Evolutionary conservation across 2,113 vertebrate species (phyloP).

Genomic region (Paraplagusia blochii): DNA sequence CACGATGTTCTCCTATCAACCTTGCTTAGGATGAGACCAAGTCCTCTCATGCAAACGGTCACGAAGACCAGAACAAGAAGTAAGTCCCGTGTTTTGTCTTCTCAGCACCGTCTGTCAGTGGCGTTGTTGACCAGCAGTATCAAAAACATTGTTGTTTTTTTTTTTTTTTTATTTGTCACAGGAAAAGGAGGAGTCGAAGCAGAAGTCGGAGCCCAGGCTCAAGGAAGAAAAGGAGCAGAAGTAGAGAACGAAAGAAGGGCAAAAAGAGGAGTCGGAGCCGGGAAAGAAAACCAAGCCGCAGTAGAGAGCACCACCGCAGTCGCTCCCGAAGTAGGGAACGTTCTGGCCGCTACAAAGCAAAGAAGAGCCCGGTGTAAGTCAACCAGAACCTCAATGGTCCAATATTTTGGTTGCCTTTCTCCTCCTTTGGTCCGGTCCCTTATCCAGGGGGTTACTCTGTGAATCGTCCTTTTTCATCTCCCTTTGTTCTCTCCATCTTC

Average conservation of each 20-base stretch:
- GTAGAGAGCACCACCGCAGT: slow-evolving; percentile 88
- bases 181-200: slow-evolving; percentile 92
- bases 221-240: slow-evolving; percentile 85
- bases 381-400: no score
- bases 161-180: slow-evolving; percentile 42
- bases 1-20: slow-evolving; percentile 99
- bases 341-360: slow-evolving; percentile 82
- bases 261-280: slow-evolving; percentile 89
- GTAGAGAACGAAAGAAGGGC: slow-evolving; percentile 86
- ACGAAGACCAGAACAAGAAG: slow-evolving; percentile 96
- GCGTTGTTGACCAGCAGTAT: no score
- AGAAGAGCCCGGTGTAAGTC: slow-evolving; percentile 90
- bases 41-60: slow-evolving; percentile 97
- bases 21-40: slow-evolving; percentile 99
- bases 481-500: no score
- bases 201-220: slow-evolving; percentile 83
- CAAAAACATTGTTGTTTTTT: not conserved
- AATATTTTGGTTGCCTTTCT: no score
- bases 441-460: no score
- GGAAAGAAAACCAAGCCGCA: slow-evolving; percentile 88
- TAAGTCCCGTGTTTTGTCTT: slow-evolving; percentile 76
- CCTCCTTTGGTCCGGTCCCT: no score
- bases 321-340: slow-evolving; percentile 88
- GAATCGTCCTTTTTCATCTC: no score
- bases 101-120: not conserved